Percentiles rank a stretch among this genome's conserved stretches.
These are phyloP conservation scores for Pollachius pollachius DNA, from an alignment of 2,113 vertebrate genomes.

Conservation along the genomic window DNA sequence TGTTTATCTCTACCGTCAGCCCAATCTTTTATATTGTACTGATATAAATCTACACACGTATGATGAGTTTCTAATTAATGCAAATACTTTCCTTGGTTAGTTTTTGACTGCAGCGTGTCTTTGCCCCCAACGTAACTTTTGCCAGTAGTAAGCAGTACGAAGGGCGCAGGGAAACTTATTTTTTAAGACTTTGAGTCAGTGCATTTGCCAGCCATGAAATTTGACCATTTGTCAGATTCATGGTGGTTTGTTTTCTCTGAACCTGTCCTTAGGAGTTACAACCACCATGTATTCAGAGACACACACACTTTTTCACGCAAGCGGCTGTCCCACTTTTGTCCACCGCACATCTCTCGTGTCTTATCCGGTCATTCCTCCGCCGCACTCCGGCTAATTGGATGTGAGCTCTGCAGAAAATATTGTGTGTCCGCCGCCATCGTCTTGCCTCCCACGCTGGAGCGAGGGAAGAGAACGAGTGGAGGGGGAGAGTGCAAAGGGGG, in stretches of 20 bases:
- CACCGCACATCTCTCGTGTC: constrained; percentile 32
- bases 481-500: constrained; percentile 23
- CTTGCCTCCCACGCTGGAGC: constrained; percentile 43
- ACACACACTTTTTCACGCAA: constrained; percentile 5
- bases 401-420: constrained; percentile 40
- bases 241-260: constrained; percentile 26
- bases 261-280: constrained; percentile 8
- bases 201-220: constrained; percentile 5
- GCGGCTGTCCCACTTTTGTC: constrained; percentile 59
- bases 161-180: no score
- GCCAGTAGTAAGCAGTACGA: no score
- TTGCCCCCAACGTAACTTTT: no score
- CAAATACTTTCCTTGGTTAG: no score
- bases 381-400: constrained; percentile 60
- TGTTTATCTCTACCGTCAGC: no score
- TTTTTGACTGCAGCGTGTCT: no score
- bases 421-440: constrained; percentile 24
- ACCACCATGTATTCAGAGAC: constrained; percentile 1
- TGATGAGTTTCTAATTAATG: no score
- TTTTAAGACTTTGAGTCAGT: not conserved
- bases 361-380: constrained; percentile 53
- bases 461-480: constrained; percentile 27
- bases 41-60: no score
- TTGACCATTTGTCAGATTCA: constrained; percentile 26
- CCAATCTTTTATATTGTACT: no score